Evolutionary conservation across 1,140 invertebrate genomes (phyloP).

Genomic region (Calephelis virginiensis): DNA sequence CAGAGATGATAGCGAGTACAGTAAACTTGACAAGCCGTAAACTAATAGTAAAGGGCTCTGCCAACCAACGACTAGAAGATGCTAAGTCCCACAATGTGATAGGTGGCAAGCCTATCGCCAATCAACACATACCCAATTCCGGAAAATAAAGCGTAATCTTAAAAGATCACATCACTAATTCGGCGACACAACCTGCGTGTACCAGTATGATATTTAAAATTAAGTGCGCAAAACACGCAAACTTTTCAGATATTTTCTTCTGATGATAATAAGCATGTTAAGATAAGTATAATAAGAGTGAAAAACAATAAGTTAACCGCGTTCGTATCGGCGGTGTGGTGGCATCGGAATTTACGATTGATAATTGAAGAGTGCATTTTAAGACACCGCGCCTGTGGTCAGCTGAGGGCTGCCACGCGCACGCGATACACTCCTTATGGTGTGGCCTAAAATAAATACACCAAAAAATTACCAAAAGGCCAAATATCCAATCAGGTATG

Average conservation of each 20-base stretch:
- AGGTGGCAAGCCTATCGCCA: no score
- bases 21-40: no score
- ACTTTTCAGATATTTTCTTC: slow-evolving; percentile 25
- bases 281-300: slow-evolving; percentile 34
- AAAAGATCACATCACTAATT: neutral
- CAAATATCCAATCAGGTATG: no score
- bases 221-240: slow-evolving; percentile 19
- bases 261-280: slow-evolving; percentile 36
- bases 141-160: no score
- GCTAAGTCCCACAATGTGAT: no score
- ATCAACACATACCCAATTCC: no score
- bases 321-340: slow-evolving; percentile 52
- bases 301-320: slow-evolving; percentile 38
- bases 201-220: neutral
- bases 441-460: slow-evolving; percentile 29
- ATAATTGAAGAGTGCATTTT: slow-evolving; percentile 69
- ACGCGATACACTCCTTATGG: slow-evolving; percentile 44
- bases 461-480: no score
- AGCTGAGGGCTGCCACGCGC: slow-evolving; percentile 40
- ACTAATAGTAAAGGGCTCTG: no score
- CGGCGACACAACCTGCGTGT: neutral
- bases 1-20: no score
- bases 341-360: slow-evolving; percentile 69
- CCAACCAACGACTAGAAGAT: no score
- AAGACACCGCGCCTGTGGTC: slow-evolving; percentile 50